A percentile compares a stretch with the other conserved stretches of the same genome.
Evolutionary conservation across 2,797 vertebrate genomes (phyloP).

Genomic region (Galagoides demidoff): DNA sequence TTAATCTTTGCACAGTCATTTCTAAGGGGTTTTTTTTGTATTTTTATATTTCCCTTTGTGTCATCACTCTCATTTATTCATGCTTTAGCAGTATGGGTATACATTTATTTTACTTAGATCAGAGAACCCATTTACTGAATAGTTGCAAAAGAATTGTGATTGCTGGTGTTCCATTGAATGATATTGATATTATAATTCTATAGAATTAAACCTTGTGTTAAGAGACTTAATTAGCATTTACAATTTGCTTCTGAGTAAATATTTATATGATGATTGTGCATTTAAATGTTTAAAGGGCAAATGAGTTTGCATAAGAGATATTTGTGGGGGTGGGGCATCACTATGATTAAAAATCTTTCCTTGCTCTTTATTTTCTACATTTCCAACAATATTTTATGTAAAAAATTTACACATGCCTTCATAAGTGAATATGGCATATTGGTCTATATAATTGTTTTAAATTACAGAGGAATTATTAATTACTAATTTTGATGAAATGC

Average conservation of each 20-base stretch:
- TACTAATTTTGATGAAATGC: not conserved
- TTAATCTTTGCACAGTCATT: not conserved
- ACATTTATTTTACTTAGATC: not conserved
- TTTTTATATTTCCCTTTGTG: not conserved
- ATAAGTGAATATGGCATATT: not conserved
- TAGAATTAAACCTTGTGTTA: not conserved
- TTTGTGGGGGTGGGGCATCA: accelerated
- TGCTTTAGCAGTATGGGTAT: not conserved
- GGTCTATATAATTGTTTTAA: not conserved
- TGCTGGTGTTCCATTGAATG: not conserved
- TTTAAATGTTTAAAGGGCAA: not conserved
- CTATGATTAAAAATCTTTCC: not conserved
- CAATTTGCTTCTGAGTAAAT: not conserved
- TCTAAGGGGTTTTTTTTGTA: not conserved
- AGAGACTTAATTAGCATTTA: not conserved
- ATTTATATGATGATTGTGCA: not conserved
- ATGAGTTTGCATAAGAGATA: not conserved
- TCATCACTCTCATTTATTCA: not conserved
- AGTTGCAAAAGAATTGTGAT: not conserved
- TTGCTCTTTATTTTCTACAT: not conserved
- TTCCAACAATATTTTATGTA: not conserved
- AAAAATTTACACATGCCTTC: not conserved
- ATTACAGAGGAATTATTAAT: not conserved
- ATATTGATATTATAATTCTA: not conserved
- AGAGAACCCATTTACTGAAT: not conserved